Evolutionary conservation across 2,888 invertebrate genomes (phyloP).

Genomic region (Lepidocyrtinus sp.): DNA sequence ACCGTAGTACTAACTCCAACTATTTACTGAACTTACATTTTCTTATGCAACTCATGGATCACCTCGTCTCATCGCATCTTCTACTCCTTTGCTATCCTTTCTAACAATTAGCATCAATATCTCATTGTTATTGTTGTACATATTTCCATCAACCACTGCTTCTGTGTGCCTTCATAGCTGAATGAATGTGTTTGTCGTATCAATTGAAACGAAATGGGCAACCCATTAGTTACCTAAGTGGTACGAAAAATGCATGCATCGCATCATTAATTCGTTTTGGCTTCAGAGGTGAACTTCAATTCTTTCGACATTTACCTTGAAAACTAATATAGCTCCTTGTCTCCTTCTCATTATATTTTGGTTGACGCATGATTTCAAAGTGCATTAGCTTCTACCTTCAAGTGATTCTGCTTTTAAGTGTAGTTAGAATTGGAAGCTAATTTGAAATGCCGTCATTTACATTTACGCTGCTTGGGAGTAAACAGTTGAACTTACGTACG

Average conservation of each 20-base stretch:
- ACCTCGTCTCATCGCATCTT: neutral
- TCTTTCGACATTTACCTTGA: constrained; percentile 50
- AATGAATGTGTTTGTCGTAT: neutral
- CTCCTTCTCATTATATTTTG: too few relatives aligned
- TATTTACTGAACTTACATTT: neutral
- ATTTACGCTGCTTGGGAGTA: constrained; percentile 23
- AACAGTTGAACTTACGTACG: too few relatives aligned
- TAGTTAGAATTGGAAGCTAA: constrained; percentile 38
- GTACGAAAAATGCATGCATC: neutral
- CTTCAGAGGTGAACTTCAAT: constrained; percentile 50
- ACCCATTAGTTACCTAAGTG: too few relatives aligned
- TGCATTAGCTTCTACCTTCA: too few relatives aligned
- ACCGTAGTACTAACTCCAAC: neutral
- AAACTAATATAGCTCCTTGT: constrained; percentile 31
- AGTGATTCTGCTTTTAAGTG: too few relatives aligned
- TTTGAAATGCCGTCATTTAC: constrained; percentile 38
- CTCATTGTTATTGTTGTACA: neutral
- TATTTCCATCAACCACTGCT: neutral
- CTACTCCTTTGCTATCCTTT: too few relatives aligned
- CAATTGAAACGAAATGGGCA: neutral
- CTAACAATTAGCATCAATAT: neutral
- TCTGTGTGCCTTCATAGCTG: neutral
- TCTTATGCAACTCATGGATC: constrained; percentile 41
- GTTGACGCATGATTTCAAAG: too few relatives aligned
- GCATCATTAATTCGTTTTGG: neutral